Conservation (phyloP, 1,140 invertebrate genomes). For the Octopus bimaculoides region DNA sequence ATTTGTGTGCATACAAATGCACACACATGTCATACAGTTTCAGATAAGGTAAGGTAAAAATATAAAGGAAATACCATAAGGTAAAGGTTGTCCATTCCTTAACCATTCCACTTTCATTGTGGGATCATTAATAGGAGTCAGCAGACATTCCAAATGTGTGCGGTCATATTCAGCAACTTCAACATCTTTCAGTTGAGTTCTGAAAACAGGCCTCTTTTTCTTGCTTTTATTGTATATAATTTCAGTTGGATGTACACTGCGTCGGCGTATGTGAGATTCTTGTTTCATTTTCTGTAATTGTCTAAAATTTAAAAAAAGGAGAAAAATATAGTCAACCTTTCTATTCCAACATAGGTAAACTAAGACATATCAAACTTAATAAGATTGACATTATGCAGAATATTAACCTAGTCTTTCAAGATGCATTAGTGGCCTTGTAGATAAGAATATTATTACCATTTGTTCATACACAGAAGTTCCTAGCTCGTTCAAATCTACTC, state of each 20-base stretch:
- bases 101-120: constrained; percentile 98
- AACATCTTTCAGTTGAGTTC: constrained; percentile 88
- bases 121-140: constrained; percentile 98
- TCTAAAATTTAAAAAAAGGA: neutral
- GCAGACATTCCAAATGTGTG: constrained; percentile 91
- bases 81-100: constrained; percentile 89
- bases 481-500: too few species aligned
- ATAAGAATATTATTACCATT: too few species aligned
- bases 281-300: constrained; percentile 36
- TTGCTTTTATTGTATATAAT: constrained; percentile 51
- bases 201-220: constrained; percentile 77
- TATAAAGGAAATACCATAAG: constrained; percentile 69
- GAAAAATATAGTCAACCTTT: too few species aligned
- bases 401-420: too few species aligned
- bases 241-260: constrained; percentile 45
- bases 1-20: too few species aligned
- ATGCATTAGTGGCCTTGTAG: too few species aligned
- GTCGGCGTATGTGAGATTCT: constrained; percentile 42
- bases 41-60: neutral
- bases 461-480: too few species aligned
- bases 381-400: too few species aligned
- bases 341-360: too few species aligned
- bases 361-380: too few species aligned
- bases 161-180: constrained; percentile 85
- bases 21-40: too few species aligned